A percentile compares a stretch with the other conserved stretches of the same genome.
Evolutionary conservation across 1,140 invertebrate genomes (phyloP).

Genomic region (Heliconius melpomene): DNA sequence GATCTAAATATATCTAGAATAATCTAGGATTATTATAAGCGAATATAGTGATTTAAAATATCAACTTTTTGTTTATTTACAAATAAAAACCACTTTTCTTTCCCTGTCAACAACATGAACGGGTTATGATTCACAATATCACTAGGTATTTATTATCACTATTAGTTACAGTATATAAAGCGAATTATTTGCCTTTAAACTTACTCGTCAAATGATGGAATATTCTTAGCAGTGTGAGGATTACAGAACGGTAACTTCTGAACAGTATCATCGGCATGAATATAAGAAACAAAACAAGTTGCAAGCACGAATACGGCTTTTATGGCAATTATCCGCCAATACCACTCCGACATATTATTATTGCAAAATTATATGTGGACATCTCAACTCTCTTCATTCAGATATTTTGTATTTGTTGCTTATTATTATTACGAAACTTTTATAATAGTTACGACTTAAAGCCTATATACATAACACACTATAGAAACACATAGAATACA

Average conservation of each 20-base stretch:
- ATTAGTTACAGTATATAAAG: neutral
- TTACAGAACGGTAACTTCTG: slow-evolving; percentile 73
- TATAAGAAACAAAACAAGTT: slow-evolving; percentile 63
- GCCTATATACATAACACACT: slow-evolving; percentile 26
- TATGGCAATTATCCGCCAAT: slow-evolving; percentile 68
- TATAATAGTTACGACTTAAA: slow-evolving; percentile 44
- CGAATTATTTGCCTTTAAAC: slow-evolving; percentile 1
- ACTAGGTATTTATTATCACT: neutral
- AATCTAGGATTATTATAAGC: neutral
- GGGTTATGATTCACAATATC: neutral
- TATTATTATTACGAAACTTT: slow-evolving; percentile 61
- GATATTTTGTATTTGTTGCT: slow-evolving; percentile 47
- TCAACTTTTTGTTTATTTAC: slow-evolving; percentile 26
- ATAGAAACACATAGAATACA: slow-evolving; percentile 23
- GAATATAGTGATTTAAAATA: neutral
- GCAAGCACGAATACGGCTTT: slow-evolving; percentile 61
- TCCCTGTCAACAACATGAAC: neutral
- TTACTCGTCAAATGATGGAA: slow-evolving; percentile 57
- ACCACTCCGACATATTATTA: slow-evolving; percentile 75
- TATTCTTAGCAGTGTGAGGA: slow-evolving; percentile 57
- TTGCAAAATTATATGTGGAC: slow-evolving; percentile 66
- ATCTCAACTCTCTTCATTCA: slow-evolving; percentile 55
- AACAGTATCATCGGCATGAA: slow-evolving; percentile 64
- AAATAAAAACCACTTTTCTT: slow-evolving; percentile 16
- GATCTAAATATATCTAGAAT: neutral